These are phyloP conservation scores for Salpingus planirostris DNA, from an alignment of 2,888 invertebrate species.

Conservation along the genomic window DNA sequence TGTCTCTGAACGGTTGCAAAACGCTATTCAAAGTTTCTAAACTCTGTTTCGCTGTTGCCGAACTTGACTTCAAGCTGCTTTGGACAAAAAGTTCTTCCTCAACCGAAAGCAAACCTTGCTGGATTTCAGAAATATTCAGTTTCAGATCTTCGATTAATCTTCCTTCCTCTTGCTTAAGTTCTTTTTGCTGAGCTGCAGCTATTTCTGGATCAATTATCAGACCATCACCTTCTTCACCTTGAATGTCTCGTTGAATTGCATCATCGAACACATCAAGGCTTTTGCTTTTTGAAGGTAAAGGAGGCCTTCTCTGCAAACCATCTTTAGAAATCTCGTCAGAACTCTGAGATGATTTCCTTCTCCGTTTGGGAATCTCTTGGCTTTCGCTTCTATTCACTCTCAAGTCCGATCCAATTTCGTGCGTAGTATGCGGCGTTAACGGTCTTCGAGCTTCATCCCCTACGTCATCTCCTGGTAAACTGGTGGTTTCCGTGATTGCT, in stretches of 20 bases:
- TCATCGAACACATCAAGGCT: conserved; percentile 39
- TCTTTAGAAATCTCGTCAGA: conserved; percentile 47
- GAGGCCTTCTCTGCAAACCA: conserved; percentile 23
- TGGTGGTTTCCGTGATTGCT: conserved; percentile 39
- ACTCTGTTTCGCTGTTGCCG: conserved; percentile 57
- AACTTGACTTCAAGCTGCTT: conserved; percentile 57
- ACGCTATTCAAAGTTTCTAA: conserved; percentile 56
- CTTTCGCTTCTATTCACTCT: conserved; percentile 41
- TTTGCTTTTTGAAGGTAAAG: no score
- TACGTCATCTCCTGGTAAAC: conserved; percentile 35
- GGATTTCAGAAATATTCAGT: conserved; percentile 42
- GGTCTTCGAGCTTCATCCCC: conserved; percentile 24
- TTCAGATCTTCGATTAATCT: conserved; percentile 30
- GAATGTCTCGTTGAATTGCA: conserved; percentile 43
- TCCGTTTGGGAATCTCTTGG: conserved; percentile 36
- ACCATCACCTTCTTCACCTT: conserved; percentile 51
- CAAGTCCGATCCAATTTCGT: conserved; percentile 41
- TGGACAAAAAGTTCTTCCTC: conserved; percentile 57
- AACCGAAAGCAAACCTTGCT: conserved; percentile 51
- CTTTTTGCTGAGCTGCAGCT: conserved; percentile 41
- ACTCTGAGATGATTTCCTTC: conserved; percentile 32
- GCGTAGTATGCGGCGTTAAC: conserved; percentile 37
- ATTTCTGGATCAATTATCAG: conserved; percentile 45
- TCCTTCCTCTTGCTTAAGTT: conserved; percentile 34
- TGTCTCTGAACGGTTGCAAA: conserved; percentile 53